Conservation (phyloP, 2,888 invertebrate genomes). For the Clanis bilineata region DNA sequence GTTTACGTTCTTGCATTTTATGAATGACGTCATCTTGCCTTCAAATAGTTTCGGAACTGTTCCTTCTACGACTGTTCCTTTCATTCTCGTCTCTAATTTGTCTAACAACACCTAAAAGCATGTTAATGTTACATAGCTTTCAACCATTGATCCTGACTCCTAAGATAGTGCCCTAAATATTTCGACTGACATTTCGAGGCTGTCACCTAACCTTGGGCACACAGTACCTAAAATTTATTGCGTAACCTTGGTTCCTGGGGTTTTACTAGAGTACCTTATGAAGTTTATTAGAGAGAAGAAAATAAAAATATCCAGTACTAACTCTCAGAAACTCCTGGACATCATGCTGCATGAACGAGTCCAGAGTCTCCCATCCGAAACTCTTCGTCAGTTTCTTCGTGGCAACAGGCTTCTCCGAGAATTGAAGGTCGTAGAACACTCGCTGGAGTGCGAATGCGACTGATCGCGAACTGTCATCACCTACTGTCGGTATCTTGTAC, state of each 20-base stretch:
- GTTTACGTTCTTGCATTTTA: slow-evolving; percentile 98
- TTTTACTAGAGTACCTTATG: too few relatives aligned
- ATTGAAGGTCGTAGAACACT: slow-evolving; percentile 98
- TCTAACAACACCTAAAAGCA: slow-evolving; percentile 88
- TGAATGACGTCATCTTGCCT: slow-evolving; percentile 99
- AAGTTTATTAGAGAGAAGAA: too few relatives aligned
- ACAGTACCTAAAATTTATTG: too few relatives aligned
- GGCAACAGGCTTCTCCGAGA: slow-evolving; percentile 98
- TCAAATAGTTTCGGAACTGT: slow-evolving; percentile 94
- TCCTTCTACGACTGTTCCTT: slow-evolving; percentile 97
- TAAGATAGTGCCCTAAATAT: too few relatives aligned
- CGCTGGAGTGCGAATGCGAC: slow-evolving; percentile 98
- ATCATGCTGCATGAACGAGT: slow-evolving; percentile 99
- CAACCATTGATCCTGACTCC: too few relatives aligned
- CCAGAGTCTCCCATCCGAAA: slow-evolving; percentile 99
- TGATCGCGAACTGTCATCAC: slow-evolving; percentile 92
- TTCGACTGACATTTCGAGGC: too few relatives aligned
- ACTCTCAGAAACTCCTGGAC: slow-evolving; percentile 94
- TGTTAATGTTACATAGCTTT: background rate
- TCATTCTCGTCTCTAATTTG: slow-evolving; percentile 99
- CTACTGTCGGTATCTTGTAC: slow-evolving; percentile 99
- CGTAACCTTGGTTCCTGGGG: too few relatives aligned
- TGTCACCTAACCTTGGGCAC: too few relatives aligned
- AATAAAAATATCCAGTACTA: slow-evolving; percentile 29
- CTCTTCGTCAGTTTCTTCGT: slow-evolving; percentile 99